Evolutionary conservation across 1,140 invertebrate species (phyloP), one percentile per base, ranked within the genome.

Genomic region (Anagrus nilaparvatae): DNA sequence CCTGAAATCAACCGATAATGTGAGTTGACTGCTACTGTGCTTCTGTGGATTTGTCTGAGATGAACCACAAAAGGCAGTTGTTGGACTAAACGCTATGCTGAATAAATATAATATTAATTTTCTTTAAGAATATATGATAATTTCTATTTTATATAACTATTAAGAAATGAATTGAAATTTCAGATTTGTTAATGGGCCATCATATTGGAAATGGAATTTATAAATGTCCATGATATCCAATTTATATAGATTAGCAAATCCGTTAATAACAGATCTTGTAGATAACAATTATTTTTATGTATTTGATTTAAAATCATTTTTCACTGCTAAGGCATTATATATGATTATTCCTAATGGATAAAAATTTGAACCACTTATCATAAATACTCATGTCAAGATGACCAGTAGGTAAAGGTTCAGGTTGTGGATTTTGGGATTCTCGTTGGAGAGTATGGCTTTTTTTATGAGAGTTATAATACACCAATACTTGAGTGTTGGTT

Each of bases 271-370:
- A 12, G 97, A 99, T 73, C 74, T 99, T 28, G 91, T 97, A 0
- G 97, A 99, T 74, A 81, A 91, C 46, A 99, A 99, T 64, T 99
- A 97, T 63, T 99, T 98, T 67, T 99, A 99, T 64, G 70, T 99
- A 0, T 99, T 99, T 71, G 96, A 99, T 70, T 81, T 94, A 9
- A 98, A 98, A 63, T 98, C 95, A 53, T 99, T 99, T 63, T 99
- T 99, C 65, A 99, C 97, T 13, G 97, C 97, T 1, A 99, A 99
- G 70, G 97, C 97, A 8, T 69, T 99, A 12, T 99, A 99, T 59
- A 93, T 99, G 86, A 96, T 97, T n/a, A 98, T 99, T 55, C 97
- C 97, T 19, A 97, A 97, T 47, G 97, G 97, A 5, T 97, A 97
- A 0, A 99, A 99, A 67, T 99, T 99, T 75, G 97, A 99, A 66